Base-by-base conservation (phyloP, 2,113 vertebrate species). In the Austrofundulus limnaeus region DNA sequence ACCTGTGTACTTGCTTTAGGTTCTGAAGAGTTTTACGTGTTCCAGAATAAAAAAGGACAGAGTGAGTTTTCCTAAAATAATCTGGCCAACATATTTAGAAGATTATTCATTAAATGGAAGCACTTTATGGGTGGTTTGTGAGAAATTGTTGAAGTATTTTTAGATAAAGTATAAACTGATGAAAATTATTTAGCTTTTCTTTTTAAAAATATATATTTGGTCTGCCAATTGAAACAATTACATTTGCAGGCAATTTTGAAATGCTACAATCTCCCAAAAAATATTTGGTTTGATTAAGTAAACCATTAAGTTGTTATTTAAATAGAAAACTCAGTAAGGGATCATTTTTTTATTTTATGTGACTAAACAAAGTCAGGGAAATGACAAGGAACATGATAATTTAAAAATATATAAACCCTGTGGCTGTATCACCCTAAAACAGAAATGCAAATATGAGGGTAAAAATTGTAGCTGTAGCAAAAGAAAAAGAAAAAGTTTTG, bases 1-100 rank as follows among this genome's bases (percentile, higher is more conserved):
- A 92, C 80, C 68, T 84, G 76, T 88, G 82, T 87, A 75, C 66
- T 85, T 80, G 77, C 86, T 89, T 87, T 86, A 82, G 80, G 66
- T 81, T 77, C 65, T 52, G 78, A 87, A 71, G 51, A 75, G 70
- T 84, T 78, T 34, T 24, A 78, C 61, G 67, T 77, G 77, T 87
- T 77, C n/a, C 46, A 39, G 45, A 77, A 61, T 72, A 79, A 77
- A 28, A n/a, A 75, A 70, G 57, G 51, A 78, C 23, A 61, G 25
- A 66, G 57, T 38, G 57, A 41, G 72, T 80, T 79, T 63, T 39
- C 4, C 41, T 41, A 48, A 73, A 80, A 68, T 42, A 45, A 52
- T 64, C 52, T 50, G 46, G 70, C 52, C 21, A 2, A 70, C 84
- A 79, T 64, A 82, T 66, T 38, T 75, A 83, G 75, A 83, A 57